Base-by-base conservation (phyloP, 2,797 vertebrate species). In the Hyperoplus immaculatus region DNA sequence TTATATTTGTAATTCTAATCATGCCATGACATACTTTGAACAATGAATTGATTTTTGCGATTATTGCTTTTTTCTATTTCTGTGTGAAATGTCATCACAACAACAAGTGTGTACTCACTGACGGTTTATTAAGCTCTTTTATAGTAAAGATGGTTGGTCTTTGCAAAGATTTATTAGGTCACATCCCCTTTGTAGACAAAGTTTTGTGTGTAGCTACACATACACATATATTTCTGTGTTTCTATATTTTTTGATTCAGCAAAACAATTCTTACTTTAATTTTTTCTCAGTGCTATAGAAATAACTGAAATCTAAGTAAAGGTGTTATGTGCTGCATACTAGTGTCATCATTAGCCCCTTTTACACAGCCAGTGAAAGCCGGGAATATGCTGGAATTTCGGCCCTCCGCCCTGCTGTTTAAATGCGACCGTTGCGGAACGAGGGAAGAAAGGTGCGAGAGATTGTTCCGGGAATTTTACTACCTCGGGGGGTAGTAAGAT, bases 1-100 rank as follows among this genome's bases (percentile, higher is more conserved):
- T 82, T 78, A 76, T 72, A 63, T 60, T 49, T 69, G 49, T 9
- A 78, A 81, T 86, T 81, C 15, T 71, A 74, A 75, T 75, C 78
- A 75, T 82, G 67, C 72, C 70, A 58, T 10, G 68, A 67, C 49
- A 58, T 61, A 57, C 55, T 61, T 38, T 72, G 47, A 68, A 59
- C 66, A 49, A 15, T 53, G 14, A 60, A 83, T 87, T 0, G 67
- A 86, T 84, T 77, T 77, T 55, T 38, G n/a, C 63, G 45, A 8
- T 50, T 42, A 56, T 71, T 29, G 29, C 11, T 55, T 11, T 4
- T 16, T n/a, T 16, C 21, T 58, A 10, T 56, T 70, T 65, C 18
- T 79, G 43, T 47, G 36, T 72, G 61, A 80, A 84, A 84, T 77
- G 79, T 80, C 66, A 81, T 61, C 50, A 71, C 59, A 75, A 51